Percentiles rank a stretch among this genome's conserved stretches.
These are phyloP conservation scores for Synchiropus splendidus DNA, from an alignment of 2,113 vertebrate genomes.

Conservation along the genomic window DNA sequence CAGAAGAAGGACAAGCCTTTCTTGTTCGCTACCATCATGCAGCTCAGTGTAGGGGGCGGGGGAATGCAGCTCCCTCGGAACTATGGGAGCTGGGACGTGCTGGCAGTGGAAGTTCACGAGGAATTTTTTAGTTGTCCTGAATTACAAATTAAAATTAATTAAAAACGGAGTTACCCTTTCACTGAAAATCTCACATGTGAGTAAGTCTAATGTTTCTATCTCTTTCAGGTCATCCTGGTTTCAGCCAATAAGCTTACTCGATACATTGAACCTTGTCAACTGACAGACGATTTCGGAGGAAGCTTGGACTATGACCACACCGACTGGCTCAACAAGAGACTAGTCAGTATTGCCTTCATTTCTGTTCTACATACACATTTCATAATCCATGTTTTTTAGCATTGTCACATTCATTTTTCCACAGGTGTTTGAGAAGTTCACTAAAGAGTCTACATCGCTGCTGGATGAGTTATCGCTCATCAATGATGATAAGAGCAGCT, in stretches of 20 bases:
- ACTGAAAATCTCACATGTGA: too few species aligned
- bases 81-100: too few species aligned
- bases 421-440: conserved; percentile 98
- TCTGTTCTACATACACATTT: neutral
- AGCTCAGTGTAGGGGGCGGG: too few species aligned
- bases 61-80: too few species aligned
- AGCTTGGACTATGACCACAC: conserved; percentile 94
- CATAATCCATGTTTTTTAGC: neutral
- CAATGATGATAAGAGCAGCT: conserved; percentile 85
- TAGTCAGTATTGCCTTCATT: conserved; percentile 63
- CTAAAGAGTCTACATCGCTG: conserved; percentile 91
- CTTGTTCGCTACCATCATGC: too few species aligned
- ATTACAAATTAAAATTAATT: too few species aligned
- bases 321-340: conserved; percentile 95
- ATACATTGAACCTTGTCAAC: conserved; percentile 93
- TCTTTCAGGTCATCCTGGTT: conserved; percentile 90
- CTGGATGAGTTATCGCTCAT: conserved; percentile 91
- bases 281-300: conserved; percentile 96
- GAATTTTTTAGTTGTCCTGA: too few species aligned
- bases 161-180: too few species aligned
- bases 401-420: neutral
- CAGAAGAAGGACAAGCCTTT: too few species aligned
- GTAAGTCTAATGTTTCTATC: neutral
- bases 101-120: too few species aligned
- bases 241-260: conserved; percentile 96